These are phyloP conservation scores for Ambastaia sidthimunki DNA, from an alignment of 2,797 vertebrate species.

Conservation along the genomic window DNA sequence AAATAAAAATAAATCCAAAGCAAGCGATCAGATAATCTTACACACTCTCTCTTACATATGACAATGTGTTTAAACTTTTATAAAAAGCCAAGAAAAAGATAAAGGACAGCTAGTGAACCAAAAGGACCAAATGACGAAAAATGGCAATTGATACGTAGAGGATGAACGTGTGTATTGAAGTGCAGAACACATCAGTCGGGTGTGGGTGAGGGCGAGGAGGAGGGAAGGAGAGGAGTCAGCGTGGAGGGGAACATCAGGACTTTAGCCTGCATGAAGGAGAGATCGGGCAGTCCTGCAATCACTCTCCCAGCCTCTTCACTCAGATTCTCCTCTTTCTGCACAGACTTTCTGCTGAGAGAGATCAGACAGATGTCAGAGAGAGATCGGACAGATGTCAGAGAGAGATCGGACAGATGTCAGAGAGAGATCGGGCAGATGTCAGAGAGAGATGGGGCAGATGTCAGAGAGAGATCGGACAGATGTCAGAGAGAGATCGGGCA, in stretches of 20 bases:
- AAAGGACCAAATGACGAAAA: not conserved
- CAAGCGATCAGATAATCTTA: not conserved
- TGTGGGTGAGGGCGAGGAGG: slow-evolving; percentile 62
- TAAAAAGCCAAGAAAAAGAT: not conserved
- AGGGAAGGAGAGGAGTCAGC: slow-evolving; percentile 83
- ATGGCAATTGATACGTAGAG: slow-evolving; percentile 8
- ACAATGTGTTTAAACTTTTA: not conserved
- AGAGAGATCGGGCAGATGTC: slow-evolving; percentile 2
- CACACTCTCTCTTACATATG: not conserved
- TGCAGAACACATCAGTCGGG: slow-evolving; percentile 53
- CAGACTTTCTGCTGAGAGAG: slow-evolving; percentile 79
- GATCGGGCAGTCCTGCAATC: slow-evolving; percentile 89
- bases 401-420: not conserved
- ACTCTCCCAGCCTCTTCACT: slow-evolving; percentile 91
- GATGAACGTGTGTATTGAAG: slow-evolving; percentile 3
- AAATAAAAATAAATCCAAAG: slow-evolving; percentile 12
- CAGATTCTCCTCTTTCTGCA: slow-evolving; percentile 90
- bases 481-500: not conserved
- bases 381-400: slow-evolving; percentile 2
- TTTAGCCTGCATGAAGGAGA: slow-evolving; percentile 98
- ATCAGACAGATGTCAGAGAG: not conserved
- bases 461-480: slow-evolving; percentile 9
- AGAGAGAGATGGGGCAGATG: too few species aligned
- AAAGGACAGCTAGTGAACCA: not conserved
- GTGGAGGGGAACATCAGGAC: slow-evolving; percentile 97